Evolutionary conservation across 1,140 invertebrate species (phyloP).

Genomic region (Hyphantria cunea): DNA sequence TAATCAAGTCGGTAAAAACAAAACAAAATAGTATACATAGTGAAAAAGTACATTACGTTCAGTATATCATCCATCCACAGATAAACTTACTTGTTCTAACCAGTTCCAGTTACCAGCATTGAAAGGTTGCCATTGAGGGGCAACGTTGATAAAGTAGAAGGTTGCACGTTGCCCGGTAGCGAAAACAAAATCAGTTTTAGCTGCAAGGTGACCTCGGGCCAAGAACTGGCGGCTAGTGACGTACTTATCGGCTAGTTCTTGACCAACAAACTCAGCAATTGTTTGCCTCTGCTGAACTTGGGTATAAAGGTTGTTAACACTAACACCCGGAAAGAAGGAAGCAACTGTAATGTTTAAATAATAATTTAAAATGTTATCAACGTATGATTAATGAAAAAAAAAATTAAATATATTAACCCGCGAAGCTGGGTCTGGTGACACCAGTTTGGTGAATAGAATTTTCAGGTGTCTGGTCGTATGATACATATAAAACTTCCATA

Average conservation of each 20-base stretch:
- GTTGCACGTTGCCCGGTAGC: constrained; percentile 84
- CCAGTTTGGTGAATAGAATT: constrained; percentile 61
- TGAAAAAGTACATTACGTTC: too few relatives aligned
- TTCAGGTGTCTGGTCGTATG: constrained; percentile 56
- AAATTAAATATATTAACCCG: constrained; percentile 28
- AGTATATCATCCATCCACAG: too few relatives aligned
- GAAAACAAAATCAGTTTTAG: constrained; percentile 86
- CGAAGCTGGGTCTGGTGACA: constrained; percentile 60
- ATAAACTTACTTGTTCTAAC: constrained; percentile 68
- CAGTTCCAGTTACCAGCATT: constrained; percentile 85
- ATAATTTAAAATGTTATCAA: neutral
- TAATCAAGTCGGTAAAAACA: too few relatives aligned
- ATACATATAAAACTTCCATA: constrained; percentile 66
- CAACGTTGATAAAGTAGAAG: constrained; percentile 85
- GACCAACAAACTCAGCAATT: constrained; percentile 55
- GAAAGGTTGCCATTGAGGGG: constrained; percentile 86
- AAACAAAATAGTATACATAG: too few relatives aligned
- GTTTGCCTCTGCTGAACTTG: constrained; percentile 57
- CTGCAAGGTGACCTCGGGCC: constrained; percentile 85
- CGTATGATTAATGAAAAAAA: too few relatives aligned
- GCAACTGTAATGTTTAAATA: constrained; percentile 50
- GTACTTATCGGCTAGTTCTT: constrained; percentile 55
- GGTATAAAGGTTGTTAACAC: constrained; percentile 61
- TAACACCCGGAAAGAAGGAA: constrained; percentile 61
- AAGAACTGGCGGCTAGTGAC: constrained; percentile 70